These are phyloP conservation scores for Pseudomyrmex concolor DNA, from an alignment of 1,140 invertebrate species.

Conservation along the genomic window DNA sequence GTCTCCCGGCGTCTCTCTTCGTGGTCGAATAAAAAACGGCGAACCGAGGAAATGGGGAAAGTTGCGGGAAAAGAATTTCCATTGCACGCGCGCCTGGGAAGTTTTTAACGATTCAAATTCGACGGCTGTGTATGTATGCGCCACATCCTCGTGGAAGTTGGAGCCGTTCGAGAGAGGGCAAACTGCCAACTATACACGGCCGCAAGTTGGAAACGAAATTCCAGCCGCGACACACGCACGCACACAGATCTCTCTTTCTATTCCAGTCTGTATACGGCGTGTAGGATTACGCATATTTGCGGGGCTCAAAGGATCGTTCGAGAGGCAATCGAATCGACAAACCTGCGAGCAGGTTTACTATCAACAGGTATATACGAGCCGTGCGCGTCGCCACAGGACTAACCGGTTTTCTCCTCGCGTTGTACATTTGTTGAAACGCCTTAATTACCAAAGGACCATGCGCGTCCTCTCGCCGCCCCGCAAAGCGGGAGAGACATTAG, in stretches of 20 bases:
- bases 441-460: constrained; percentile 76
- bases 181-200: constrained; percentile 35
- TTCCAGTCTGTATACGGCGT: constrained; percentile 16
- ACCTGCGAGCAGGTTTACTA: constrained; percentile 63
- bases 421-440: constrained; percentile 75
- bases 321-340: constrained; percentile 60
- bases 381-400: constrained; percentile 38
- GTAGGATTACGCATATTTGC: constrained; percentile 72
- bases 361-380: constrained; percentile 63
- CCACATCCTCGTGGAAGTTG: constrained; percentile 30
- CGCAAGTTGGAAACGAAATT: constrained; percentile 47
- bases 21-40: neutral
- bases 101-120: constrained; percentile 39
- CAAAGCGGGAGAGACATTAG: neutral
- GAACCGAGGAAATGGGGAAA: neutral
- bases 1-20: neutral
- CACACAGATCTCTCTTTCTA: neutral
- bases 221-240: neutral
- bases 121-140: neutral
- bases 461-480: constrained; percentile 40
- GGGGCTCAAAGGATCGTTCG: constrained; percentile 64
- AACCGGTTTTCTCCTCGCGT: constrained; percentile 72
- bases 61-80: constrained; percentile 8
- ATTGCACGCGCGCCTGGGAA: neutral
- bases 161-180: constrained; percentile 34